A percentile compares a stretch with the other conserved stretches of the same genome.
phyloP scores from a whole-genome alignment of 1,140 invertebrate genomes.

The Pentalonia nigronervosa region DNA sequence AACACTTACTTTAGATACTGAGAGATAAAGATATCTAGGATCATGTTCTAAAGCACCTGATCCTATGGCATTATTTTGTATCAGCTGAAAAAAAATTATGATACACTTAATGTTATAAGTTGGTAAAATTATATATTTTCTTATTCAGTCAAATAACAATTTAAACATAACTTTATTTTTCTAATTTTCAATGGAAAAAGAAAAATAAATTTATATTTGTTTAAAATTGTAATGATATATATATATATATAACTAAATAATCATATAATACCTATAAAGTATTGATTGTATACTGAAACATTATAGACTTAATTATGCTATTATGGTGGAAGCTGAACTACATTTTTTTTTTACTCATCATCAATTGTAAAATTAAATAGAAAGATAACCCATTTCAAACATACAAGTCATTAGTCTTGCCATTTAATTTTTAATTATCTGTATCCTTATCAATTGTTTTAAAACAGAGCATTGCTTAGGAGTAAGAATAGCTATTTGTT shows the following conservation, averaged over 20 bases:
- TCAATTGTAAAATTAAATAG: neutral
- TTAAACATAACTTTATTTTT: neutral
- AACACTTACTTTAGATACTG: slow-evolving; percentile 69
- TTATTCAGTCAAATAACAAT: neutral
- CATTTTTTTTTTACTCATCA: neutral
- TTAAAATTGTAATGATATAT: neutral
- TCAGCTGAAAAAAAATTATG: slow-evolving; percentile 70
- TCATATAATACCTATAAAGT: neutral
- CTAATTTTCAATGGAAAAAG: too few species aligned
- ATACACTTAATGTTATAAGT: neutral
- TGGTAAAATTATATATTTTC: neutral
- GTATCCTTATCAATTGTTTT: too few species aligned
- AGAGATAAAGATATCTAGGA: slow-evolving; percentile 86
- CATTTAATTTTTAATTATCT: neutral
- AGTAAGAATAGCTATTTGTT: too few species aligned
- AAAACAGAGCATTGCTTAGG: too few species aligned
- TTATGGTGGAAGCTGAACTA: neutral
- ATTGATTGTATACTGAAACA: neutral
- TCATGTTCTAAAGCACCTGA: slow-evolving; percentile 96
- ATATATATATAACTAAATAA: too few species aligned
- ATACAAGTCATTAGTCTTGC: neutral
- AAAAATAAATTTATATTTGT: neutral
- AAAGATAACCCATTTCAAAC: neutral
- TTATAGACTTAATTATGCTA: neutral
- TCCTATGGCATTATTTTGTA: slow-evolving; percentile 90